Evolutionary conservation across 2,888 invertebrate genomes (phyloP).

Genomic region (Alviniconcha strummeri): DNA sequence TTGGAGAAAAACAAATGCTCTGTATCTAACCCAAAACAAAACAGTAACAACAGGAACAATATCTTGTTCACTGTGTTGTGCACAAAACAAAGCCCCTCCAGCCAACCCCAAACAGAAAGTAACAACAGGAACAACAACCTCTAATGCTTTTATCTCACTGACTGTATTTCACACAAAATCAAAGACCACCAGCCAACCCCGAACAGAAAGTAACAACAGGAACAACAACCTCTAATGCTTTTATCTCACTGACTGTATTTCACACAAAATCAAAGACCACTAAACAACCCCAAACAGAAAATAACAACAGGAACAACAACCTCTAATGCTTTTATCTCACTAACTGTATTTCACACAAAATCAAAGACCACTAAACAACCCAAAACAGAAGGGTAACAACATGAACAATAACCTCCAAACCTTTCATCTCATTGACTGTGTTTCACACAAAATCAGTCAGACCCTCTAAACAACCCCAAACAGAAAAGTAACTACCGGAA

Average conservation of each 20-base stretch:
- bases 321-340: conserved; percentile 78
- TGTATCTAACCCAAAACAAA: no score
- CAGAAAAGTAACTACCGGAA: not conserved
- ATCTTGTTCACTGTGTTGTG: no score
- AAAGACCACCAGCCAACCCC: conserved; percentile 76
- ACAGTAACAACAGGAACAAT: no score
- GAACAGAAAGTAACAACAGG: conserved; percentile 1
- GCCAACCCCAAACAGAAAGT: not conserved
- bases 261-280: conserved; percentile 89
- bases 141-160: conserved; percentile 87
- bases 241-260: conserved; percentile 77
- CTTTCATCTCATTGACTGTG: not conserved
- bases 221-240: conserved; percentile 79
- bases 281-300: not conserved
- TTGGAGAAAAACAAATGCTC: not conserved
- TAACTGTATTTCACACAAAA: conserved; percentile 88
- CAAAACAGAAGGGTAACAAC: not conserved
- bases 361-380: conserved; percentile 79
- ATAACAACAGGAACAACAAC: conserved; percentile 60
- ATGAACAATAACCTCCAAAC: conserved; percentile 79
- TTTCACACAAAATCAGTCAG: conserved; percentile 60
- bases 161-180: conserved; percentile 93
- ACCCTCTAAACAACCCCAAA: not conserved
- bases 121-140: conserved; percentile 73
- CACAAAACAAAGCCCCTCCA: no score